Conservation (phyloP, 2,113 vertebrate genomes). For the Petrocephalus zakoni region DNA sequence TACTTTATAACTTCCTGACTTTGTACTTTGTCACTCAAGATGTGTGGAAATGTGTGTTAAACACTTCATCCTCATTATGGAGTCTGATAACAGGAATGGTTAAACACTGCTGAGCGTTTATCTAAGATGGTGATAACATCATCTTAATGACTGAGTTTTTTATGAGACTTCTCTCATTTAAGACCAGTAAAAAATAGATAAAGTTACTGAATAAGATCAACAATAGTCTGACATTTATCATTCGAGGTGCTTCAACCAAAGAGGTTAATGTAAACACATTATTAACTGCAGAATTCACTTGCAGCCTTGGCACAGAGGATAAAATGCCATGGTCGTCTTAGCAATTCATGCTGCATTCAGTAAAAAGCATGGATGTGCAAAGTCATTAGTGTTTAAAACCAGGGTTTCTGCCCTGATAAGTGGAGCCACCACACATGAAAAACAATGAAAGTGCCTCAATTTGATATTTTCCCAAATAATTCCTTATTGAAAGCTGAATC, state of each 20-base stretch:
- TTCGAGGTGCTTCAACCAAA: background rate
- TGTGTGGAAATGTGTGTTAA: background rate
- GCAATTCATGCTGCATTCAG: background rate
- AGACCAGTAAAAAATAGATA: background rate
- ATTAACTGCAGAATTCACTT: background rate
- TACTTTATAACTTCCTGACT: background rate
- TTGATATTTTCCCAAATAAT: background rate
- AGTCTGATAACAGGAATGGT: background rate
- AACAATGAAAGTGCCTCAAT: background rate
- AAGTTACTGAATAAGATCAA: background rate
- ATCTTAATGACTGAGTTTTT: background rate
- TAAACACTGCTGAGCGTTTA: background rate
- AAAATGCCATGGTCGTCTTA: background rate
- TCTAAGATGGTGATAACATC: background rate
- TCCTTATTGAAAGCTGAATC: background rate
- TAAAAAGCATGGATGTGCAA: background rate
- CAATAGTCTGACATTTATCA: background rate
- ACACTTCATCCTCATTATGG: background rate
- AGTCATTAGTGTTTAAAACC: slow-evolving; percentile 2
- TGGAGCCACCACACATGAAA: background rate
- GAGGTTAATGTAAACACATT: background rate
- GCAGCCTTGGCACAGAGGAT: background rate
- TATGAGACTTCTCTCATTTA: background rate
- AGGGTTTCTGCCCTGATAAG: background rate
- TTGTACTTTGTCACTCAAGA: background rate